Conservation (phyloP, 1,140 invertebrate species). For the Dermatophagoides farinae region DNA sequence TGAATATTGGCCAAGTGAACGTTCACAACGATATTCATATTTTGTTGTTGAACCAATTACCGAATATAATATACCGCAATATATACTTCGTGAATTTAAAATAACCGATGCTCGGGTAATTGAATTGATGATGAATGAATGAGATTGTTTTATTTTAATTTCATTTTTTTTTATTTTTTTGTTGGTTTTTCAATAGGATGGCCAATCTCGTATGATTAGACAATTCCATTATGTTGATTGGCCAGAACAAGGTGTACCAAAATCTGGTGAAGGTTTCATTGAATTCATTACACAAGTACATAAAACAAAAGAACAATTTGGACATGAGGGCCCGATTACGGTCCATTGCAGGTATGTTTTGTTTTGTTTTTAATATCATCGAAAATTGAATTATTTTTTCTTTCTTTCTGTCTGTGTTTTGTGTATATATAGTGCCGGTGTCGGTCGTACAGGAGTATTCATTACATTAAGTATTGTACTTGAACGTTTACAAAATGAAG, state of each 20-base stretch:
- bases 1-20: slow-evolving; percentile 95
- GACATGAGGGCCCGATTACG: slow-evolving; percentile 94
- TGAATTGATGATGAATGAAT: no score
- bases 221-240: slow-evolving; percentile 99
- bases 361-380: background rate
- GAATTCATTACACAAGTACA: slow-evolving; percentile 97
- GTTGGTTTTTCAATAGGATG: slow-evolving; percentile 42
- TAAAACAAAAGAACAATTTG: slow-evolving; percentile 99
- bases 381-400: background rate
- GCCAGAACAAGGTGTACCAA: slow-evolving; percentile 88
- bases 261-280: slow-evolving; percentile 92
- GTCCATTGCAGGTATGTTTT: slow-evolving; percentile 74
- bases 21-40: slow-evolving; percentile 73
- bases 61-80: slow-evolving; percentile 98
- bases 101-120: slow-evolving; percentile 40
- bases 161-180: slow-evolving; percentile 7
- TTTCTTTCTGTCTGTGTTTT: no score
- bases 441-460: slow-evolving; percentile 92
- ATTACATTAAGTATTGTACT: slow-evolving; percentile 94
- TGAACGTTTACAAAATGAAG: slow-evolving; percentile 95
- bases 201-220: slow-evolving; percentile 79
- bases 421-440: slow-evolving; percentile 49
- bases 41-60: slow-evolving; percentile 96
- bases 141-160: background rate
- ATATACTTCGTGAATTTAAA: slow-evolving; percentile 95